These are phyloP conservation scores for Saguinus midas DNA, from an alignment of 2,113 vertebrate genomes.

Conservation along the genomic window DNA sequence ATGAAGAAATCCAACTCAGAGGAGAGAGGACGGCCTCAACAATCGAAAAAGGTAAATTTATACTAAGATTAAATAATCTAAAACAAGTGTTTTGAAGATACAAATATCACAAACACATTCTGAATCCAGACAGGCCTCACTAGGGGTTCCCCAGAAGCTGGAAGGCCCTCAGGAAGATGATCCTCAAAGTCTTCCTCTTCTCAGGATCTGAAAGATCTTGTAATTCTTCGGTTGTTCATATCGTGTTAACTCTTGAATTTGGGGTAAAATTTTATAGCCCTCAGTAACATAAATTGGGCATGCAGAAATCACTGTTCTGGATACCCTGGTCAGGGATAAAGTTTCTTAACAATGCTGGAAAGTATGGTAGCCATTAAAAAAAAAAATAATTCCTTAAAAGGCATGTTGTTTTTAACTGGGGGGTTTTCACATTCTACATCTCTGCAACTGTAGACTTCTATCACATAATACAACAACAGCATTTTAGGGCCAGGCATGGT, in stretches of 20 bases:
- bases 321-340: neutral
- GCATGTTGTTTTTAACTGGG: neutral
- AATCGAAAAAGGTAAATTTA: neutral
- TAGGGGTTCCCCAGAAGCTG: neutral
- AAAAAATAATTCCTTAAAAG: neutral
- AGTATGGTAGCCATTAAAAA: neutral
- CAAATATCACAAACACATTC: neutral
- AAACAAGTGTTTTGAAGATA: slow-evolving; percentile 19
- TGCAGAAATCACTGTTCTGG: neutral
- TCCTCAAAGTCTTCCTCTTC: neutral
- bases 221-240: neutral
- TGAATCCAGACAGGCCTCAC: neutral
- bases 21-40: neutral
- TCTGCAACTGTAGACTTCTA: neutral
- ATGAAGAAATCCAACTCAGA: slow-evolving; percentile 9
- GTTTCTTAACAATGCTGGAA: neutral
- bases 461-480: neutral
- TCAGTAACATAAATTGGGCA: neutral
- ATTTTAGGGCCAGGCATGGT: neutral
- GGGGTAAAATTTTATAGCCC: neutral
- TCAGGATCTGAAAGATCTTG: neutral
- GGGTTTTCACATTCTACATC: neutral
- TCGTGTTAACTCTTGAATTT: neutral
- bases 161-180: neutral
- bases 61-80: neutral